A percentile compares a stretch with the other conserved stretches of the same genome.
Conservation (phyloP, 2,888 invertebrate genomes). For the Halocaridina rubra region DNA sequence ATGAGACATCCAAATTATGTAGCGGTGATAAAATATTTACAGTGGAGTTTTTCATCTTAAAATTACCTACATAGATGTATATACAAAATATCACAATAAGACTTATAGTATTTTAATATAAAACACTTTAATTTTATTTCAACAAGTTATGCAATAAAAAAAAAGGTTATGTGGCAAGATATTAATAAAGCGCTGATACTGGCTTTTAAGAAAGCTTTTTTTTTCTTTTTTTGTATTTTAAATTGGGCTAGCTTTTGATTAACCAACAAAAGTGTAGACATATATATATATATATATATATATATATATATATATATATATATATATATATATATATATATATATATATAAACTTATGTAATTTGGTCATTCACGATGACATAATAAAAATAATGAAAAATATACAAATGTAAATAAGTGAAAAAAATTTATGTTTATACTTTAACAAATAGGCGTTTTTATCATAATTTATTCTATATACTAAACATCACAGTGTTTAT, state of each 20-base stretch:
- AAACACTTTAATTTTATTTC: too few species aligned
- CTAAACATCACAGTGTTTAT: conserved; percentile 44
- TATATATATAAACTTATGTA: background rate
- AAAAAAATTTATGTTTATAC: background rate
- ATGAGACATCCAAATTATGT: too few species aligned
- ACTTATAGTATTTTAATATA: background rate
- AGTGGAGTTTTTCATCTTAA: background rate
- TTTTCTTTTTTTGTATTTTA: too few species aligned
- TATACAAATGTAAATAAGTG: too few species aligned
- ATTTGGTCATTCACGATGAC: background rate
- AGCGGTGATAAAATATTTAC: background rate
- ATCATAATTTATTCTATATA: background rate
- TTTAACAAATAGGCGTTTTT: background rate
- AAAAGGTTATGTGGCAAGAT: too few species aligned
- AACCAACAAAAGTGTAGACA: background rate
- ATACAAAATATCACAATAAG: conserved; percentile 41
- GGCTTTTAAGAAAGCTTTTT: too few species aligned
- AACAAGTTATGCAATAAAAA: background rate
- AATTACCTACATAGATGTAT: conserved; percentile 4
- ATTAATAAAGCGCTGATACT: too few species aligned
- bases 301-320: background rate
- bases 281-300: background rate
- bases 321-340: background rate
- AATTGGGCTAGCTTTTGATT: background rate
- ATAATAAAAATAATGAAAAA: too few species aligned